Percentiles rank a stretch among this genome's conserved stretches.
Evolutionary conservation across 2,888 invertebrate genomes (phyloP).

Genomic region (Rhagophthalmus giganteus): DNA sequence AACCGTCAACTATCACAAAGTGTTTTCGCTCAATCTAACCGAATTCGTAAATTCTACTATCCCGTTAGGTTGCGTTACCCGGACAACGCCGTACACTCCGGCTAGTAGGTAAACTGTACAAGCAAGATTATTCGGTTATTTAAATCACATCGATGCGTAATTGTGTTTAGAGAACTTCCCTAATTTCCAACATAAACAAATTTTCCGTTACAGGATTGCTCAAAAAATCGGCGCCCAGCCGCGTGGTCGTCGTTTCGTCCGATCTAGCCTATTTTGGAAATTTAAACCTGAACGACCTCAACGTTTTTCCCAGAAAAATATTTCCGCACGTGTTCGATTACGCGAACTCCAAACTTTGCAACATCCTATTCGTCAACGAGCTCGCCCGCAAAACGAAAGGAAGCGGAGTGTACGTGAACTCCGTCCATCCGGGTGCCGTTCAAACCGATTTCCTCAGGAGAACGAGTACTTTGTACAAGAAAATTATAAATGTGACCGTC

Average conservation of each 20-base stretch:
- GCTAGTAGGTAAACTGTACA: too few species aligned
- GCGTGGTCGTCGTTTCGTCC: conserved; percentile 49
- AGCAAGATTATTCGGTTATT: too few species aligned
- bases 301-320: conserved; percentile 1
- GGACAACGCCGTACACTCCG: too few species aligned
- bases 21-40: too few species aligned
- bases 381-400: conserved; percentile 46
- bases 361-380: conserved; percentile 47
- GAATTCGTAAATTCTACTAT: too few species aligned
- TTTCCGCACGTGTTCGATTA: conserved; percentile 36
- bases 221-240: conserved; percentile 43
- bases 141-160: too few species aligned
- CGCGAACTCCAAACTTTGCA: conserved; percentile 49
- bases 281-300: conserved; percentile 37
- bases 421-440: conserved; percentile 50
- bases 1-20: too few species aligned
- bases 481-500: background rate
- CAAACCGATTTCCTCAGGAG: conserved; percentile 41
- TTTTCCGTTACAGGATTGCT: conserved; percentile 60
- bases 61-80: too few species aligned
- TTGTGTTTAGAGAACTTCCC: too few species aligned
- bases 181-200: too few species aligned
- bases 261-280: conserved; percentile 42
- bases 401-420: conserved; percentile 48
- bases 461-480: background rate